These are phyloP conservation scores for Acromyrmex echinatior DNA, from an alignment of 1,140 invertebrate genomes.

Conservation along the genomic window DNA sequence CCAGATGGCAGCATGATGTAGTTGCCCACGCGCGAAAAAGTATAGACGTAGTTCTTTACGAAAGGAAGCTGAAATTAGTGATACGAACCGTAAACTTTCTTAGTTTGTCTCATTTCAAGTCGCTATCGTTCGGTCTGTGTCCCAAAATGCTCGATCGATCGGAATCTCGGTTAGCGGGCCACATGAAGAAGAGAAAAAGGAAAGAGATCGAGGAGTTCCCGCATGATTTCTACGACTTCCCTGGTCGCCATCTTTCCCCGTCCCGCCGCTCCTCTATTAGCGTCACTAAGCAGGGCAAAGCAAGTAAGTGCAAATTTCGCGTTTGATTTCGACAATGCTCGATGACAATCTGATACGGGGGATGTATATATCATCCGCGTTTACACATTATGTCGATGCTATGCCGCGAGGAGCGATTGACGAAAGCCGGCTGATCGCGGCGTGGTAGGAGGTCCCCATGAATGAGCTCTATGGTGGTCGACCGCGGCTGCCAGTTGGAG, in stretches of 20 bases:
- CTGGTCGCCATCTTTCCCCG: slow-evolving; percentile 19
- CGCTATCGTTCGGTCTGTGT: background rate
- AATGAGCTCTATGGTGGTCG: slow-evolving; percentile 87
- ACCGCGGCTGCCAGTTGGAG: slow-evolving; percentile 86
- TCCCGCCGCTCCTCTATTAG: background rate
- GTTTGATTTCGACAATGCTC: background rate
- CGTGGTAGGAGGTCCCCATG: slow-evolving; percentile 86
- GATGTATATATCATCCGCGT: background rate
- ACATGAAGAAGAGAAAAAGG: too few species aligned
- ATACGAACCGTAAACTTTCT: background rate
- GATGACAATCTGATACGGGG: background rate
- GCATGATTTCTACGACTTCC: background rate
- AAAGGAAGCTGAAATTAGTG: background rate
- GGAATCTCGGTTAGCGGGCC: background rate
- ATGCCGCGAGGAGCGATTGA: background rate
- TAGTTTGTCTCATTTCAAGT: background rate
- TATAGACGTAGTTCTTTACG: background rate
- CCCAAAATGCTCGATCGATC: background rate
- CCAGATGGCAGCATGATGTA: slow-evolving; percentile 68
- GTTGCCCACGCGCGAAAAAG: background rate
- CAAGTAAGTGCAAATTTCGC: slow-evolving; percentile 19
- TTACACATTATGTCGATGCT: slow-evolving; percentile 1
- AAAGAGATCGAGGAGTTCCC: too few species aligned
- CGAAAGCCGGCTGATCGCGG: slow-evolving; percentile 43
- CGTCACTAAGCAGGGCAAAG: background rate